Evolutionary conservation across 2,797 vertebrate genomes (phyloP), one percentile per base, ranked within the genome.

Genomic region (Hozukius guyotensis): DNA sequence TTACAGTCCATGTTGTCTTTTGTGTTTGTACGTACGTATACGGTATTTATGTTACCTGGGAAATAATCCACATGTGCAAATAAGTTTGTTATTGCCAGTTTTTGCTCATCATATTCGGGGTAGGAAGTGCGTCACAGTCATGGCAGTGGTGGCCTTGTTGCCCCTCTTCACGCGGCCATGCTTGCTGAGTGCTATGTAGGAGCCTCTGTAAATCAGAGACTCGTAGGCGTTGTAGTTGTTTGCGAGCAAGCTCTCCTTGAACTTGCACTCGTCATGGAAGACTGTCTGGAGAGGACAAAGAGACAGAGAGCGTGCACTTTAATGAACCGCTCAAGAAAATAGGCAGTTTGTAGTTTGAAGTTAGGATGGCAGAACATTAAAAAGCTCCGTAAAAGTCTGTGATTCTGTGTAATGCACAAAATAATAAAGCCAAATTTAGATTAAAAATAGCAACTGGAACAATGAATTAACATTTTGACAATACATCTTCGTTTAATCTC

Each of bases 181-280:
- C 92, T 99, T 99, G 96, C 97, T 99, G 91, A 99, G 96, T 1
- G 97, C 98, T 2, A 99, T 96, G 94, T 97, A 99, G 88, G 94
- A 96, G n/a, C 97, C 97, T 42, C 80, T 90, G 93, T 99, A 95
- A 46, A 87, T 74, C 65, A 95, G 94, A 27, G 97, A 99, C 93
- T 99, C 97, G 0, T 99, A 99, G 11, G 98, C 97, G 0, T 99
- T 99, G 95, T 99, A 99, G 93, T 99, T 98, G 91, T 99, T 99
- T n/a, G 97, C 94, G 89, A 99, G 96, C 91, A 99, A 87, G 20
- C 93, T 97, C 95, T 99, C 98, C 91, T 95, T 97, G 94, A 99
- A 99, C 93, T 97, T 98, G 95, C 98, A 99, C 88, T 99, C 97
- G 3, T 98, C 97, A 34, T 96, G 97, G 95, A 99, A 99, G 93